Conservation (phyloP, 2,797 vertebrate genomes). For the Notoglanidium macrostoma region DNA sequence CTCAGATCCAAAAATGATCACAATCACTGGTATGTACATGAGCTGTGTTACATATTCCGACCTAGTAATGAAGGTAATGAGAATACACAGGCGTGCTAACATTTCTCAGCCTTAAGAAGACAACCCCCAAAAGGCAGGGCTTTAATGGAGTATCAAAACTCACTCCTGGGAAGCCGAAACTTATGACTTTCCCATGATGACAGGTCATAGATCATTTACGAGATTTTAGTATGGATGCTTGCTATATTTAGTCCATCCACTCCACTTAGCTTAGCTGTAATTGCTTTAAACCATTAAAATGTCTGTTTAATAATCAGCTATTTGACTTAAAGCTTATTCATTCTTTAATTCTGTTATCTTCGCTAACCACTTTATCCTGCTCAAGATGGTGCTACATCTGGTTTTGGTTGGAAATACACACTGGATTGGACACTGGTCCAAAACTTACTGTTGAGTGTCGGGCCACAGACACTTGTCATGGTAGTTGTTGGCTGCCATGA, state of each 20-base stretch:
- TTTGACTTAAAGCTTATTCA: background rate
- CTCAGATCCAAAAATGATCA: background rate
- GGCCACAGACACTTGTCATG: constrained; percentile 70
- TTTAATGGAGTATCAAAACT: constrained; percentile 41
- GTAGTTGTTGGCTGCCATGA: constrained; percentile 64
- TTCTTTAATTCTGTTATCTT: background rate
- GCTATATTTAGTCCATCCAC: background rate
- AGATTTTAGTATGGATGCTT: constrained; percentile 1
- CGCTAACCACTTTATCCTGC: background rate
- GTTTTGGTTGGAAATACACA: background rate
- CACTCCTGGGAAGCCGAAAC: constrained; percentile 58
- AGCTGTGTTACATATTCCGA: background rate
- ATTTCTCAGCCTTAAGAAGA: background rate
- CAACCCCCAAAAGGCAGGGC: background rate
- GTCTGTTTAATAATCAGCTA: background rate
- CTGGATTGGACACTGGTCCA: background rate
- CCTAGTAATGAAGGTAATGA: background rate
- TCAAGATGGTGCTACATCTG: background rate
- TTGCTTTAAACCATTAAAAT: background rate
- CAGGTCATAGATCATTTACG: constrained; percentile 58
- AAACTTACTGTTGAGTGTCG: constrained; percentile 59
- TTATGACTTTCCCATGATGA: constrained; percentile 64
- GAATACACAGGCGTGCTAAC: background rate
- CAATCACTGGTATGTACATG: background rate
- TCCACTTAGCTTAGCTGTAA: background rate